phyloP scores from a whole-genome alignment of 2,797 vertebrate species.

The Xiphophorus birchmanni region DNA sequence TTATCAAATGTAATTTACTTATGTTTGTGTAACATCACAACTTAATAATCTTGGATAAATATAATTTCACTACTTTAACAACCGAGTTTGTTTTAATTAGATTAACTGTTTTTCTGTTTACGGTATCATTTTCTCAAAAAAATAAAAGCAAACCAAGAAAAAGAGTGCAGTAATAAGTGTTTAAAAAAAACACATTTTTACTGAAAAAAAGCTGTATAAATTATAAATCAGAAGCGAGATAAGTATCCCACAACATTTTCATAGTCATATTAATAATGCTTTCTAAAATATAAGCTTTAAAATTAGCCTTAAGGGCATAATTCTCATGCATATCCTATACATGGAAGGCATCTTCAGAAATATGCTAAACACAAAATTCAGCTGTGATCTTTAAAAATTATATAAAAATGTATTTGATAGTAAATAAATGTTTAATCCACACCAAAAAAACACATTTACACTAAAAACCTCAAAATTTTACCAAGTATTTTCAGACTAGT shows the following conservation, averaged over 20 bases:
- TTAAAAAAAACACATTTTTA: not conserved
- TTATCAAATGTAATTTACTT: no score
- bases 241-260: not conserved
- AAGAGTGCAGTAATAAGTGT: not conserved
- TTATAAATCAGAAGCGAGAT: not conserved
- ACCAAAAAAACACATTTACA: not conserved
- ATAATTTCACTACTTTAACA: no score
- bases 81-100: no score
- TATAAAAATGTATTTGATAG: not conserved
- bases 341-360: not conserved
- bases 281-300: not conserved
- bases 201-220: not conserved
- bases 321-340: not conserved
- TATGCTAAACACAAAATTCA: not conserved
- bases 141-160: not conserved
- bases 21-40: not conserved
- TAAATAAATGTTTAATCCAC: slow-evolving; percentile 1
- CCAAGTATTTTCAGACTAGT: no score
- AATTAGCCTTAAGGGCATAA: not conserved
- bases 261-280: not conserved
- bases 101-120: not conserved
- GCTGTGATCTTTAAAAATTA: not conserved
- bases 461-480: no score
- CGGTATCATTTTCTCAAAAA: not conserved
- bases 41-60: no score